Evolutionary conservation across 2,888 invertebrate species (phyloP).

Genomic region (Amiota communis): DNA sequence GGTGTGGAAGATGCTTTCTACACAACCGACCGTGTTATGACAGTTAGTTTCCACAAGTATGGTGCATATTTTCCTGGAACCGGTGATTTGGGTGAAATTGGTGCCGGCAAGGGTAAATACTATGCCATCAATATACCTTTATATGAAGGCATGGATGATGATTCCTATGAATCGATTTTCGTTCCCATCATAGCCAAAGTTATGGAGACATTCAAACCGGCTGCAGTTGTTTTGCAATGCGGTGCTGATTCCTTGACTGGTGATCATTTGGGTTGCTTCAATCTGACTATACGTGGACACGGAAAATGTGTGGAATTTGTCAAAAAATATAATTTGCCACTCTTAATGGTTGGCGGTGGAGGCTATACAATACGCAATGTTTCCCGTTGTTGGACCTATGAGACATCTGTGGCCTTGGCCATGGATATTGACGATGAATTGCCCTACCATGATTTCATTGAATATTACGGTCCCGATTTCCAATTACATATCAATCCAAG

Average conservation of each 20-base stretch:
- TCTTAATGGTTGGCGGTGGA: conserved; percentile 97
- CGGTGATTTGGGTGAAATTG: conserved; percentile 86
- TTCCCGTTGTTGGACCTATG: conserved; percentile 99
- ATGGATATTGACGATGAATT: conserved; percentile 98
- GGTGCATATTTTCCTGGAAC: conserved; percentile 99
- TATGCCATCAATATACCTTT: conserved; percentile 99
- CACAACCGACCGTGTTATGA: conserved; percentile 99
- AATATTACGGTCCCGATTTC: conserved; percentile 99
- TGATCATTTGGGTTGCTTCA: conserved; percentile 98
- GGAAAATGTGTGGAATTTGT: conserved; percentile 99
- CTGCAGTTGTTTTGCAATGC: conserved; percentile 97
- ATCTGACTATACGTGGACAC: conserved; percentile 96
- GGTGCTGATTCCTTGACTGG: conserved; percentile 98
- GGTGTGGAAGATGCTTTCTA: conserved; percentile 99
- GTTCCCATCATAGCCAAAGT: conserved; percentile 96
- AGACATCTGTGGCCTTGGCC: conserved; percentile 96
- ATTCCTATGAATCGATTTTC: conserved; percentile 96
- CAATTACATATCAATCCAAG: conserved; percentile 99
- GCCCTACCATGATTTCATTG: conserved; percentile 99
- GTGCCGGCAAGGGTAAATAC: conserved; percentile 94
- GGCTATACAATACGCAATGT: conserved; percentile 99
- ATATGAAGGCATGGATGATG: conserved; percentile 98
- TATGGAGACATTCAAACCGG: conserved; percentile 99
- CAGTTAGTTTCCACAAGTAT: conserved; percentile 97
- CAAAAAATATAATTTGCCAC: conserved; percentile 96